Percentiles rank a stretch among this genome's conserved stretches.
Evolutionary conservation across 1,140 invertebrate genomes (phyloP).

Genomic region (Drosophila cardini): DNA sequence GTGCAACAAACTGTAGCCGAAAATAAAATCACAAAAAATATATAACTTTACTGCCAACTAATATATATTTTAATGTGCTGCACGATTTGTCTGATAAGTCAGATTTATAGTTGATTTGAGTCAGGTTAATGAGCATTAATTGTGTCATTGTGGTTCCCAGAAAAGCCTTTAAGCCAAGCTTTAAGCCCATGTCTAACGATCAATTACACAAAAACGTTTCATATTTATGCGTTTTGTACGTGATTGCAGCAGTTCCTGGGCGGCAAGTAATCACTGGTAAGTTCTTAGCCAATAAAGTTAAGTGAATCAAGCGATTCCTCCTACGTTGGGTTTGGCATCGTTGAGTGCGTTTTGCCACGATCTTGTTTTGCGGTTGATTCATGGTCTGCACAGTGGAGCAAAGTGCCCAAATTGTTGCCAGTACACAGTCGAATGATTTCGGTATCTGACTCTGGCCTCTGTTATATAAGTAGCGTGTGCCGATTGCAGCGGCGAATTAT

Average conservation of each 20-base stretch:
- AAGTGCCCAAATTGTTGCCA: neutral
- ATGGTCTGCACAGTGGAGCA: slow-evolving; percentile 46
- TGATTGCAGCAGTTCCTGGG: slow-evolving; percentile 81
- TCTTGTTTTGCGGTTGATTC: slow-evolving; percentile 55
- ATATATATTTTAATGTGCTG: slow-evolving; percentile 38
- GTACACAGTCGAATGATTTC: slow-evolving; percentile 67
- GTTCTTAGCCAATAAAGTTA: slow-evolving; percentile 1
- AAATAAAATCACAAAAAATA: slow-evolving; percentile 23
- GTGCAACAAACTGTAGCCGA: slow-evolving; percentile 68
- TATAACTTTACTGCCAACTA: slow-evolving; percentile 6
- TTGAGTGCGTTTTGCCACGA: slow-evolving; percentile 27
- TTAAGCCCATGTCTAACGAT: slow-evolving; percentile 27
- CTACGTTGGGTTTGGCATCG: slow-evolving; percentile 27
- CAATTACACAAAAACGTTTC: slow-evolving; percentile 30
- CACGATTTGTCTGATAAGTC: slow-evolving; percentile 44
- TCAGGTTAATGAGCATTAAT: slow-evolving; percentile 24
- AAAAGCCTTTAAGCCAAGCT: too few species aligned
- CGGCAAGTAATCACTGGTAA: slow-evolving; percentile 26
- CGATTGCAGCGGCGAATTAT: slow-evolving; percentile 66
- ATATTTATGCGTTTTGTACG: slow-evolving; percentile 69
- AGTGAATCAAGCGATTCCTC: slow-evolving; percentile 31
- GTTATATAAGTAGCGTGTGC: slow-evolving; percentile 83
- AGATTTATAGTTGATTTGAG: slow-evolving; percentile 19
- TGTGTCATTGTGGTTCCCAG: slow-evolving; percentile 54
- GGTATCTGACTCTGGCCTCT: slow-evolving; percentile 48